Base-by-base conservation (phyloP, 1,140 invertebrate genomes). In the Choristoneura fumiferana region DNA sequence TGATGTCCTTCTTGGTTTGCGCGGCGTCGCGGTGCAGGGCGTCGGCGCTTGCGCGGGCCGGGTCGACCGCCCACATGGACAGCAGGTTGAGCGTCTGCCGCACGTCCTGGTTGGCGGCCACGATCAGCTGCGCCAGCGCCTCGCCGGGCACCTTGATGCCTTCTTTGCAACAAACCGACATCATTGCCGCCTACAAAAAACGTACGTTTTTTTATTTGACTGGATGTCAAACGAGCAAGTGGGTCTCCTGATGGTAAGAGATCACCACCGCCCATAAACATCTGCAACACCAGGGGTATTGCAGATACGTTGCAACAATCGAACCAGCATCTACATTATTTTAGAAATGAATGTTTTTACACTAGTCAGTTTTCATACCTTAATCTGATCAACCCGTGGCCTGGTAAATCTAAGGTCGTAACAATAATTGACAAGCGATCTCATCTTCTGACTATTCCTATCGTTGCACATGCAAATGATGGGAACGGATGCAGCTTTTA, bases 401-500 rank as follows among this genome's bases (percentile, higher is more conserved):
- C 94, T 94, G 60, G 90, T 90, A 73, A 95, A 98, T 52, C 96
- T 89, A 18, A 99, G 88, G 89, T 99, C 98, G 84, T 95, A 99
- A 77, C 97, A 99, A 84, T 99, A 95, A 88, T 98, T 98, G 18
- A 94, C 93, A 0, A 99, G 90, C 0, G 96, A 96, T 52, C 97
- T 92, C 88, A 99, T 98, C 91, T 99, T 99, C 18, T 93, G 94
- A 87, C 97, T 95, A 78, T 95, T 95, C 59, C 98, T 91, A 89
- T 99, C 98, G 78, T 99, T 99, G 87, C 99, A 99, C 91, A 99
- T 99, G 85, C 98, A 99, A 66, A 99, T 96, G 34, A 99, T 95
- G 0, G 99, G 99, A 52, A 99, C 93, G 52, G 95, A 94, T 0
- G 96, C 92, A 1, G 91, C 90, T 90, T 99, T 99, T 40, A 99